Conservation (phyloP, 2,888 invertebrate genomes). For the Drosophila infuscata region DNA sequence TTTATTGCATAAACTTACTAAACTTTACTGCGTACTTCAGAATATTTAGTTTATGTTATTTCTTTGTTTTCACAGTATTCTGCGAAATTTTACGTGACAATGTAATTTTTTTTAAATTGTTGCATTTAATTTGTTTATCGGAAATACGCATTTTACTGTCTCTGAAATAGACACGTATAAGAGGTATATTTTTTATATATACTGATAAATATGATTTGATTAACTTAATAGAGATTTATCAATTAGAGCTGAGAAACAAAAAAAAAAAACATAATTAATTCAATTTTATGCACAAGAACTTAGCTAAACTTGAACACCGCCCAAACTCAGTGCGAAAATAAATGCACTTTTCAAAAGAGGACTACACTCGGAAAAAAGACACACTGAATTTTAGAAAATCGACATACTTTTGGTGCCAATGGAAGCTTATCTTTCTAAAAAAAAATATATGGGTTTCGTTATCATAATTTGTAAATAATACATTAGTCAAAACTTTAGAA, state of each 20-base stretch:
- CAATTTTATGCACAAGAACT: not conserved
- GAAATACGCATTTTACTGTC: constrained; percentile 1
- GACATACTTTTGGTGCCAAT: too few species aligned
- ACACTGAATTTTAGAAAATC: too few species aligned
- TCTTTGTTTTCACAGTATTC: not conserved
- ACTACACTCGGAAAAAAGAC: not conserved
- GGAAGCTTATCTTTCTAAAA: too few species aligned
- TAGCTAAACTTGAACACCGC: not conserved
- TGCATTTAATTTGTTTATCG: not conserved
- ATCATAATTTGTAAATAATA: too few species aligned
- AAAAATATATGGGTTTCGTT: too few species aligned
- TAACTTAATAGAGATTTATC: not conserved
- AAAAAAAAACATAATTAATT: not conserved
- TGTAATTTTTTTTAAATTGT: not conserved
- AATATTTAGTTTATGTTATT: not conserved
- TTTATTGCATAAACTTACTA: not conserved
- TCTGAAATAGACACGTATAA: not conserved
- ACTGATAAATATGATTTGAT: not conserved
- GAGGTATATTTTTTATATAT: not conserved
- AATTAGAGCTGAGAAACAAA: not conserved
- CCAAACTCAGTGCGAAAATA: not conserved
- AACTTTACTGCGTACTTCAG: not conserved
- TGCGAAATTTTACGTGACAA: not conserved
- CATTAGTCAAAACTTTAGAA: not conserved
- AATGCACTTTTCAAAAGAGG: not conserved